Conservation (phyloP, 2,797 vertebrate genomes). For the Bradypodion ventrale region DNA sequence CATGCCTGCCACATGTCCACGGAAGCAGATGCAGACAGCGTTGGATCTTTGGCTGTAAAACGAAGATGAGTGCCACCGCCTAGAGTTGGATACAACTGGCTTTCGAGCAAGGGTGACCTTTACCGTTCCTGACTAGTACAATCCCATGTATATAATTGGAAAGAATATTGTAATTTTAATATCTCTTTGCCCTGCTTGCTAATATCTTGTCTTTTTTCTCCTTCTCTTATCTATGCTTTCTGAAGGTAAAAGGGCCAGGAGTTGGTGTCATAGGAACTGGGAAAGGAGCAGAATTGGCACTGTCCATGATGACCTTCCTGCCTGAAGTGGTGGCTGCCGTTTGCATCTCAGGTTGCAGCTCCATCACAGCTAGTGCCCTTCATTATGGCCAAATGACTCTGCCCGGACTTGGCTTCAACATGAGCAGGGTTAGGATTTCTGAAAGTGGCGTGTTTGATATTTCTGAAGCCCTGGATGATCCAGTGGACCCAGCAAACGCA, state of each 20-base stretch:
- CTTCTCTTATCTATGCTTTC: slow-evolving; percentile 22
- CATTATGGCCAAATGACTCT: slow-evolving; percentile 66
- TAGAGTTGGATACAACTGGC: too few species aligned
- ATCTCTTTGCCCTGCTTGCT: neutral
- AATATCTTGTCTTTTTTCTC: neutral
- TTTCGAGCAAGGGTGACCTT: too few species aligned
- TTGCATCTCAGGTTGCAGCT: slow-evolving; percentile 71
- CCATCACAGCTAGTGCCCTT: slow-evolving; percentile 70
- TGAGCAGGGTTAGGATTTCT: slow-evolving; percentile 65
- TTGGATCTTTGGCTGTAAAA: too few species aligned
- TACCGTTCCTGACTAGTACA: too few species aligned
- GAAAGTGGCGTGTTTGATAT: slow-evolving; percentile 68
- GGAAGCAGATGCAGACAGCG: too few species aligned
- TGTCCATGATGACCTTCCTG: slow-evolving; percentile 76
- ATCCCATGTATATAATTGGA: neutral
- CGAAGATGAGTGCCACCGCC: too few species aligned
- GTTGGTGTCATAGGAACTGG: slow-evolving; percentile 74
- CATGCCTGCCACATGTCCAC: too few species aligned
- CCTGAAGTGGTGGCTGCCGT: slow-evolving; percentile 73
- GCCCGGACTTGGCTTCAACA: slow-evolving; percentile 69
- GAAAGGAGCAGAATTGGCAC: slow-evolving; percentile 75
- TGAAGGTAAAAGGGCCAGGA: slow-evolving; percentile 73
- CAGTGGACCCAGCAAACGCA: slow-evolving; percentile 65
- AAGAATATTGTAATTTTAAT: neutral
- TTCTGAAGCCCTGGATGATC: slow-evolving; percentile 72